Evolutionary conservation across 2,113 vertebrate genomes (phyloP), one percentile per base, ranked within the genome.

Genomic region (Epinephelus lanceolatus): DNA sequence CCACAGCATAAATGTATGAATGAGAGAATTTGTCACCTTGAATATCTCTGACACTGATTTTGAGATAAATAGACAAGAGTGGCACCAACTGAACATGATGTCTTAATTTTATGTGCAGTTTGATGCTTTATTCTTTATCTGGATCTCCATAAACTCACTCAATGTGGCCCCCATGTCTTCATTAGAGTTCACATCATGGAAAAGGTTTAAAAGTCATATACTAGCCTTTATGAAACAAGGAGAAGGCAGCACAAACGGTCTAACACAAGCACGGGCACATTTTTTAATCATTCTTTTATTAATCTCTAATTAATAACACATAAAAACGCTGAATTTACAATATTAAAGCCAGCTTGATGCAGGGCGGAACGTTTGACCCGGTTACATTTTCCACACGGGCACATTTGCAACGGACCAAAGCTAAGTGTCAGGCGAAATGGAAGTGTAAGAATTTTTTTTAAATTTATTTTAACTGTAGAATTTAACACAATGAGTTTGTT

Each of bases 361-460:
- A 0, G 27, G 27, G 18, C 42, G 90, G 92, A 92, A 93, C 88
- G 0, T 27, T 78, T 83, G 19, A 33, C 0, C 0, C 0, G 3
- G 4, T n/a, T 14, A 2, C 0, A 3, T 42, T 87, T 93, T 86
- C 79, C 40, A 27, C 65, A 83, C 93, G 93, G 83, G 59, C 40
- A 6, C 0, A 9, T 66, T 82, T 27, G 14, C 5, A 12, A 15
- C 51, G 72, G 71, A 87, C 21, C 70, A 5, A n/a, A 45, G 12
- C 37, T 0, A 1, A 21, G 2, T 0, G 0, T 19, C 19, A 37
- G 69, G 17, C 65, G 53, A 81, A 23, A 94, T 94, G 93, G 93
- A 94, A 88, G 93, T 94, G 92, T 93, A 86, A 90, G 89, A 12
- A 19, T 49, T 5, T 12, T 62, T 30, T 30, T 30, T 4, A 2